Evolutionary conservation across 2,113 vertebrate species (phyloP).

Genomic region (Poecilia latipinna): DNA sequence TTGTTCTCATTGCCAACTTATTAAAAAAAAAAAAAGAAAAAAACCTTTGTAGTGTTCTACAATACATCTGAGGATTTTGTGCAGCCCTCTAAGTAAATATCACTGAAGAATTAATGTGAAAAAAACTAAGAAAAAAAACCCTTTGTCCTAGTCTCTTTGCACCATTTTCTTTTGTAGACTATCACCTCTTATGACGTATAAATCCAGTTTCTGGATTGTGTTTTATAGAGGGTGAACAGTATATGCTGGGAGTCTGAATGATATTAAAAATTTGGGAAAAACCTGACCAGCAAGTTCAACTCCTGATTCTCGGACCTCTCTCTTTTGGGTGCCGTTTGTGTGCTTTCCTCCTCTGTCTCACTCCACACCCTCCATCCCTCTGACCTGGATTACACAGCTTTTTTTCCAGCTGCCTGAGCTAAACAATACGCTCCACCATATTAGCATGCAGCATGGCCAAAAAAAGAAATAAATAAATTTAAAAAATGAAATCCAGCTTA

Average conservation of each 20-base stretch:
- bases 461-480: constrained; percentile 25
- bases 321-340: constrained; percentile 13
- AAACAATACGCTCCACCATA: constrained; percentile 63
- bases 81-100: neutral
- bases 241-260: neutral
- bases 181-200: neutral
- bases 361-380: constrained; percentile 27
- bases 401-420: constrained; percentile 55
- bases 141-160: no score
- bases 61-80: neutral
- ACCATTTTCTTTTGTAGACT: no score
- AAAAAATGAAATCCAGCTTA: constrained; percentile 31
- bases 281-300: constrained; percentile 9
- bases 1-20: neutral
- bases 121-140: neutral
- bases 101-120: neutral
- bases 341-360: constrained; percentile 13
- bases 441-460: constrained; percentile 56
- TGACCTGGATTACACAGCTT: constrained; percentile 66
- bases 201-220: neutral
- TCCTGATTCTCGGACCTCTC: constrained; percentile 53
- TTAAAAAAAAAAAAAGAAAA: neutral
- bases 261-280: neutral
- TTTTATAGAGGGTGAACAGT: neutral
- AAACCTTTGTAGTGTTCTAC: no score